A percentile compares a stretch with the other conserved stretches of the same genome.
These are phyloP conservation scores for Diarsia brunnea DNA, from an alignment of 2,888 invertebrate species.

Conservation along the genomic window DNA sequence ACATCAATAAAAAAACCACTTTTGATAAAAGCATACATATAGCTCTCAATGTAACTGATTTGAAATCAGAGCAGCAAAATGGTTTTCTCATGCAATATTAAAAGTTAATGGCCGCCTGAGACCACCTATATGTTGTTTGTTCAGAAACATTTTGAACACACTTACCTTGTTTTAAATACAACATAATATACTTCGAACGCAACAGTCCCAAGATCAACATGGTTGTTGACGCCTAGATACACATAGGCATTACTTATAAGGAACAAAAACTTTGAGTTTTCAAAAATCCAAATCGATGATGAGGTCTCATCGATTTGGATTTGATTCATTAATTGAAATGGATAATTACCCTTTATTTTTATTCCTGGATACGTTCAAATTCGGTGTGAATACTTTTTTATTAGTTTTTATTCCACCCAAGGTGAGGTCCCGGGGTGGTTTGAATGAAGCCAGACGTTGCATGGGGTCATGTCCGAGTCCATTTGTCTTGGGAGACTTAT, in stretches of 20 bases:
- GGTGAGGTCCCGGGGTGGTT: constrained; percentile 90
- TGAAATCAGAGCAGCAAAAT: not conserved
- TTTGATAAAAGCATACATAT: not conserved
- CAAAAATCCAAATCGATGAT: not conserved
- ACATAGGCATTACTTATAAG: not conserved
- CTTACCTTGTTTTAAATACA: not conserved
- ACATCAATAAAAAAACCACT: not conserved
- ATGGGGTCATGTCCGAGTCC: constrained; percentile 80
- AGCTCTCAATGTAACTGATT: not conserved
- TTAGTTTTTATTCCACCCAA: constrained; percentile 88
- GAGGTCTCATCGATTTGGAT: no score
- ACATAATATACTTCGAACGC: not conserved
- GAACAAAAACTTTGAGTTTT: not conserved
- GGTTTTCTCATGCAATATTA: not conserved
- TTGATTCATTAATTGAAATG: not conserved
- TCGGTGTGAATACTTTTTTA: constrained; percentile 91
- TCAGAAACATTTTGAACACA: not conserved
- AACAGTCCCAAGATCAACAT: not conserved
- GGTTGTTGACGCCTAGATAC: not conserved
- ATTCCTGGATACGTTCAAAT: constrained; percentile 91
- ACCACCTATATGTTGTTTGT: no score
- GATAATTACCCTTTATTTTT: constrained; percentile 88
- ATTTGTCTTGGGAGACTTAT: constrained; percentile 77
- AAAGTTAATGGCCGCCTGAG: not conserved
- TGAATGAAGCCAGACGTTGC: constrained; percentile 87